Percentiles rank a stretch among this genome's conserved stretches.
Conservation (phyloP, 2,888 invertebrate genomes). For the Matsumyia berberina region DNA sequence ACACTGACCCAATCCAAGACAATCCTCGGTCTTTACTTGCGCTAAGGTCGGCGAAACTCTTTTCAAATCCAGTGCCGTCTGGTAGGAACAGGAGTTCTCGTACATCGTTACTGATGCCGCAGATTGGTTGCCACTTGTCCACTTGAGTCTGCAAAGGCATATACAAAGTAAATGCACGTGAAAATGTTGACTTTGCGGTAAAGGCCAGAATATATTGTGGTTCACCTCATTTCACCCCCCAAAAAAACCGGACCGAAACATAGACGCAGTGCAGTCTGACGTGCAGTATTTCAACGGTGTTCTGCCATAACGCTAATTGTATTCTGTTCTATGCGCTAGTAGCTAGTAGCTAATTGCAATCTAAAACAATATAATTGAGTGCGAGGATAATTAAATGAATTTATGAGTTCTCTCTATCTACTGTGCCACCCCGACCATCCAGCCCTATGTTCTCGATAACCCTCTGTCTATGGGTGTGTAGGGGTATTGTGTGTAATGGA, state of each 20-base stretch:
- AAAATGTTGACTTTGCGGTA: background rate
- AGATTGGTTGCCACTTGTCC: conserved; percentile 79
- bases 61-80: conserved; percentile 92
- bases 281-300: conserved; percentile 66
- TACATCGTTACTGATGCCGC: conserved; percentile 87
- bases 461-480: conserved; percentile 43
- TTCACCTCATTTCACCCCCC: conserved; percentile 79
- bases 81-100: conserved; percentile 97
- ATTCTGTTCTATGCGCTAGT: conserved; percentile 42
- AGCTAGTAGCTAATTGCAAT: conserved; percentile 69
- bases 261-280: conserved; percentile 54
- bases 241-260: conserved; percentile 67
- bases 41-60: conserved; percentile 86
- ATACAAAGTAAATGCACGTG: conserved; percentile 6
- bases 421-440: background rate
- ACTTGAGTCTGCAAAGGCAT: conserved; percentile 80
- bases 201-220: conserved; percentile 10
- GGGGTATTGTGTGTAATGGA: conserved; percentile 56
- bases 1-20: conserved; percentile 85
- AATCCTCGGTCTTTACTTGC: conserved; percentile 85
- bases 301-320: conserved; percentile 71
- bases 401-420: conserved; percentile 68
- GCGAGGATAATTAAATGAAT: conserved; percentile 76
- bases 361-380: conserved; percentile 76
- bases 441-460: conserved; percentile 52